Base-by-base conservation (phyloP, 2,797 vertebrate genomes). In the Macroramphosus scolopax region DNA sequence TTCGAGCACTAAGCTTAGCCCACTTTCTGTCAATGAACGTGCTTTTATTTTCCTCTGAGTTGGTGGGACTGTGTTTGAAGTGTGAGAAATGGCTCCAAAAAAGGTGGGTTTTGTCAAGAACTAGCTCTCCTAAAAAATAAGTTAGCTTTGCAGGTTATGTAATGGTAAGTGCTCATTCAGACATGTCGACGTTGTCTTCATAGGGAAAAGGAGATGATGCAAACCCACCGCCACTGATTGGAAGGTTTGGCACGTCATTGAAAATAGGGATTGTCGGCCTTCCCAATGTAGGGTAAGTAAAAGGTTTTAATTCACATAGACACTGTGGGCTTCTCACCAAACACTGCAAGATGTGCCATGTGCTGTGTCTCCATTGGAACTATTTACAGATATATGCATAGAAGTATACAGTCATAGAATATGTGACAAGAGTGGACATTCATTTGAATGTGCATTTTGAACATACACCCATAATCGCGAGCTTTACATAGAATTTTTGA, bases 181-280 rank as follows among this genome's bases (percentile, higher is more conserved):
- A 67, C 52, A 22, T 78, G 40, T 77, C 50, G 59, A 52, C 68
- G 8, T 62, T 85, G 60, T 78, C 60, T 77, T 81, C 53, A 52
- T 51, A 85, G 87, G 78, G 72, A 25, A 97, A 96, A 70, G 91
- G 82, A 88, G 69, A 63, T 40, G 91, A 94, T 69, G 92, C 83
- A 58, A 95, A 95, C 35, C 79, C 90, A 8, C 85, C 89, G n/a
- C 92, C 95, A 8, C 91, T 96, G 75, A 97, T 98, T 83, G 95
- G 96, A 80, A 91, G 96, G 72, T 98, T 98, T 70, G 95, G 95
- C 72, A 97, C 95, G 35, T 95, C 93, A 1, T 68, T 98, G 85
- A 98, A 97, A 89, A 94, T 96, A 79, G 96, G 95, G 75, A 92
- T 96, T 65, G 95, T 98, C 47, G 94, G 95, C 75, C 89, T 97